phyloP scores from a whole-genome alignment of 1,140 invertebrate species.

The Leptopilina clavipes region DNA sequence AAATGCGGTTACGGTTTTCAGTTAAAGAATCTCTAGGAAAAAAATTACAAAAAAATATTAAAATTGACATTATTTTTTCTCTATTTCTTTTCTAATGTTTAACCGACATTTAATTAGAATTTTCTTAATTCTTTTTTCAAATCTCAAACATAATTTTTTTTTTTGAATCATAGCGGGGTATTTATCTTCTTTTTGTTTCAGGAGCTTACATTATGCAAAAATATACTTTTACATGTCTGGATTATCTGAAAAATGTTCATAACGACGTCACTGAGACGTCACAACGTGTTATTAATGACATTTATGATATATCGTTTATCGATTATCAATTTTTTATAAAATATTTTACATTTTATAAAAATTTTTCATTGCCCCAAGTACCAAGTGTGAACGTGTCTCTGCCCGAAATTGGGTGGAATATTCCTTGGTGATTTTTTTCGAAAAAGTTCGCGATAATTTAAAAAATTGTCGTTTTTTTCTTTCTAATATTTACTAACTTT shows the following conservation, averaged over 20 bases:
- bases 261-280: slow-evolving; percentile 66
- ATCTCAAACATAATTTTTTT: neutral
- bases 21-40: neutral
- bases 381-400: slow-evolving; percentile 64
- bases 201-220: slow-evolving; percentile 70
- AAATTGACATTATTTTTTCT: no score
- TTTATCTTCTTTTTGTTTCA: slow-evolving; percentile 73
- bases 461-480: neutral
- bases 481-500: neutral
- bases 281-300: slow-evolving; percentile 65
- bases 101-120: no score
- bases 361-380: slow-evolving; percentile 57
- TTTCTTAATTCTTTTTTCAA: slow-evolving; percentile 33
- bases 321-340: slow-evolving; percentile 63
- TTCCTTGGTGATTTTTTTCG: slow-evolving; percentile 51
- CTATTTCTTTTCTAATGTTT: neutral
- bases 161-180: slow-evolving; percentile 54
- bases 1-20: no score
- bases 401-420: slow-evolving; percentile 64
- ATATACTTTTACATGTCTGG: slow-evolving; percentile 67
- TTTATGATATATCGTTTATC: slow-evolving; percentile 58
- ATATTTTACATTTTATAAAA: slow-evolving; percentile 63
- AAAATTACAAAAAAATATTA: neutral
- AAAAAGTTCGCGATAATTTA: no score
- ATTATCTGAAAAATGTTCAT: slow-evolving; percentile 68